These are phyloP conservation scores for Chinchilla lanigera DNA, from an alignment of 2,113 vertebrate genomes.

Conservation along the genomic window DNA sequence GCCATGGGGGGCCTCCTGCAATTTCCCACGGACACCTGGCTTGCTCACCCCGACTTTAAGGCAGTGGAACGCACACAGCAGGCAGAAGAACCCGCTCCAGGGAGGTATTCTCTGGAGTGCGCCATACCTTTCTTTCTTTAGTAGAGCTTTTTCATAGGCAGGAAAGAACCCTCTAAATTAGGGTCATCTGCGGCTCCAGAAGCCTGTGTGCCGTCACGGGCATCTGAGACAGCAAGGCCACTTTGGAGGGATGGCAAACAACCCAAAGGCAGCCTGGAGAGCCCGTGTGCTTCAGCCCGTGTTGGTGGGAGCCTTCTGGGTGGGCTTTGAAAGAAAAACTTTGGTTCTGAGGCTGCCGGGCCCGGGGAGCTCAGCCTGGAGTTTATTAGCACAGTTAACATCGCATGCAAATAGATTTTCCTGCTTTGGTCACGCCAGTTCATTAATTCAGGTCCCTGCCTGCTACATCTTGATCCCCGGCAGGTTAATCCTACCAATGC, in stretches of 20 bases:
- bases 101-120: neutral
- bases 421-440: constrained; percentile 83
- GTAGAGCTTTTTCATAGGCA: neutral
- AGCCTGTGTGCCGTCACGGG: neutral
- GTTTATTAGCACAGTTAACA: constrained; percentile 80
- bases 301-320: neutral
- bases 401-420: constrained; percentile 85
- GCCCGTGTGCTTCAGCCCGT: neutral
- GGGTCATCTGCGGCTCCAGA: neutral
- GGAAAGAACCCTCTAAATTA: neutral
- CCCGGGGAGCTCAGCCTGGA: neutral
- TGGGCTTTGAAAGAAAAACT: neutral
- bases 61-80: neutral
- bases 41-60: neutral
- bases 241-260: neutral
- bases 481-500: constrained; percentile 91
- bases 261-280: neutral
- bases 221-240: neutral
- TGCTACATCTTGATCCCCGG: constrained; percentile 88
- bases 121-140: neutral
- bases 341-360: neutral
- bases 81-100: neutral
- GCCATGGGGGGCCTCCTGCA: neutral
- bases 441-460: constrained; percentile 89
- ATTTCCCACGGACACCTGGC: neutral